Base-by-base conservation (phyloP, 2,888 invertebrate genomes). In the Smittia sp. region DNA sequence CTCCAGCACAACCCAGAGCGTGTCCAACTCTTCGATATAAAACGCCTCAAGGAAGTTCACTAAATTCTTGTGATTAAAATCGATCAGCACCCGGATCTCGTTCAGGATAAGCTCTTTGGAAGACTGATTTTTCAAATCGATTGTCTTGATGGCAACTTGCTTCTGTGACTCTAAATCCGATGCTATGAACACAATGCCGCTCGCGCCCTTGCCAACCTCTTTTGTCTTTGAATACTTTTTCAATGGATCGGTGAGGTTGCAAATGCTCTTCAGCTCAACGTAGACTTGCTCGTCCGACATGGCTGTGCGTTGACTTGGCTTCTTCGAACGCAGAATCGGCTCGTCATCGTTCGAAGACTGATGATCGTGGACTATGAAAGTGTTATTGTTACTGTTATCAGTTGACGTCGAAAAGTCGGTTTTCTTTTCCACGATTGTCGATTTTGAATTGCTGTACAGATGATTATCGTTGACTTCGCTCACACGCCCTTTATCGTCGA, bases 1-100 rank as follows among this genome's bases (percentile, higher is more conserved):
- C 81, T 98, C 98, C 96, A 98, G 96, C 1, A 96, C 90, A 0
- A 96, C 98, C 97, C 97, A 98, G 4, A 98, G 85, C 77, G 95
- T 93, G 76, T 91, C 89, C 70, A 92, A 88, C 74, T 94, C 92
- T 76, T 91, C 89, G 63, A 95, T 88, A n/a, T 96, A 87, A 84
- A 94, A 96, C 11, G 94, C 92, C 78, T 96, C 96, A 6, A 96
- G 84, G 82, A 95, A 98, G 82, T 98, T 98, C 0, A 98, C 98
- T 77, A 97, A 85, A 83, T 97, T 98, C 79, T 92, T 92, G 82
- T 98, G 98, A 78, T 92, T 90, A 80, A 96, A 94, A 78, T 92
- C 92, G 79, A 93, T 93, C 80, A 96, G 87, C 13, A 96, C 93
- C 78, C 90, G 89, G 76, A 98, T 96, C 85, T 98, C 98, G 68